Evolutionary conservation across 2,113 vertebrate genomes (phyloP).

Genomic region (Chrysemys picta): DNA sequence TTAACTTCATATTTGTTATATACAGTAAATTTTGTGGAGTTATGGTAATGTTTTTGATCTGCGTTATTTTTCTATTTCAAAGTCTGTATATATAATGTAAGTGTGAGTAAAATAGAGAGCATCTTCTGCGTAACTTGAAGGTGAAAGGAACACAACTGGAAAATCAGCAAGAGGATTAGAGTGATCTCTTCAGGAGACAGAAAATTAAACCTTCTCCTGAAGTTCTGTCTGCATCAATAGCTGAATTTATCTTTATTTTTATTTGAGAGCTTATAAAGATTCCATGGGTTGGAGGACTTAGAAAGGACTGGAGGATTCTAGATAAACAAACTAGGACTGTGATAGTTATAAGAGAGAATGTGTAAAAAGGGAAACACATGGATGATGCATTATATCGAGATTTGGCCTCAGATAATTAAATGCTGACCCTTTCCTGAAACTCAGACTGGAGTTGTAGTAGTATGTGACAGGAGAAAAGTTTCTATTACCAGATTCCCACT

Average conservation of each 20-base stretch:
- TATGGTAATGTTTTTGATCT: neutral
- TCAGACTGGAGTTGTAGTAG: neutral
- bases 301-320: neutral
- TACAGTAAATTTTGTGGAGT: neutral
- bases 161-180: neutral
- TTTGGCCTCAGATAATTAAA: neutral
- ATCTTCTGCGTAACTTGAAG: neutral
- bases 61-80: neutral
- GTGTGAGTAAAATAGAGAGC: neutral
- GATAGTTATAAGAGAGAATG: neutral
- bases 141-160: neutral
- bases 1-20: neutral
- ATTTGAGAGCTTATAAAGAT: neutral
- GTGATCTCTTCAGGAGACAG: neutral
- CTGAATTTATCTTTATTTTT: neutral
- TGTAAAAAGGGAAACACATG: fast-evolving
- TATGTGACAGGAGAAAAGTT: neutral
- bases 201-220: neutral
- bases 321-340: neutral
- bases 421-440: neutral
- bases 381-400: neutral
- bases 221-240: neutral
- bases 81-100: neutral
- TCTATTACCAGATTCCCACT: neutral
- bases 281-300: neutral